phyloP scores from a whole-genome alignment of 2,888 invertebrate genomes.

The Neocrepidodera transversa region DNA sequence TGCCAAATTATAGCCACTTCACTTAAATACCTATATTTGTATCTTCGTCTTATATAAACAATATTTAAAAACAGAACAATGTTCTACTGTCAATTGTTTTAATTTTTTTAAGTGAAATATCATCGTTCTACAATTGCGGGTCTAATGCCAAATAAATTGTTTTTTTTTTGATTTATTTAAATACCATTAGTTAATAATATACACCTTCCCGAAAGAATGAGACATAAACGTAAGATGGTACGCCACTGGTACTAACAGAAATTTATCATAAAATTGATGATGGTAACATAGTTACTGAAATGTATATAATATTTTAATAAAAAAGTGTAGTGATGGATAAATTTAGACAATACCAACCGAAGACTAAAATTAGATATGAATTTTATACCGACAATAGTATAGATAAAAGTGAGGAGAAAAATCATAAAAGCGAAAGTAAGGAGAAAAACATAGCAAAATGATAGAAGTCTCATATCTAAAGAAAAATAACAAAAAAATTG shows the following conservation, averaged over 20 bases:
- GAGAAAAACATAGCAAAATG: too few relatives aligned
- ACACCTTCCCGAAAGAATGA: conserved; percentile 2
- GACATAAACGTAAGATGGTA: background rate
- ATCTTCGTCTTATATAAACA: conserved; percentile 56
- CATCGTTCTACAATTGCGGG: conserved; percentile 39
- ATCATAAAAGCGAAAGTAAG: too few relatives aligned
- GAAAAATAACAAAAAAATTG: too few relatives aligned
- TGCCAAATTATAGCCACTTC: conserved; percentile 40
- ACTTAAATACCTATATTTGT: conserved; percentile 48
- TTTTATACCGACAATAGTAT: too few relatives aligned
- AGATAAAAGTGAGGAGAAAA: too few relatives aligned
- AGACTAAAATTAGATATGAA: too few relatives aligned
- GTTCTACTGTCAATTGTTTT: conserved; percentile 57
- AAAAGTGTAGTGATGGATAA: too few relatives aligned
- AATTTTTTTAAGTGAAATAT: conserved; percentile 52
- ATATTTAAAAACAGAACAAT: conserved; percentile 62
- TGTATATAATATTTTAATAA: too few relatives aligned
- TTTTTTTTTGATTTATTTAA: conserved; percentile 23
- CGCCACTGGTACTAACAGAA: background rate
- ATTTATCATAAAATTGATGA: background rate
- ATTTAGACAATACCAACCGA: too few relatives aligned
- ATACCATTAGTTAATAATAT: conserved; percentile 15
- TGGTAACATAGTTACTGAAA: too few relatives aligned
- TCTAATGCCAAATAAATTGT: conserved; percentile 43
- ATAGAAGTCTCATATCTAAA: too few relatives aligned